Base-by-base conservation (phyloP, 1,140 invertebrate species). In the Wiebesia pumilae region DNA sequence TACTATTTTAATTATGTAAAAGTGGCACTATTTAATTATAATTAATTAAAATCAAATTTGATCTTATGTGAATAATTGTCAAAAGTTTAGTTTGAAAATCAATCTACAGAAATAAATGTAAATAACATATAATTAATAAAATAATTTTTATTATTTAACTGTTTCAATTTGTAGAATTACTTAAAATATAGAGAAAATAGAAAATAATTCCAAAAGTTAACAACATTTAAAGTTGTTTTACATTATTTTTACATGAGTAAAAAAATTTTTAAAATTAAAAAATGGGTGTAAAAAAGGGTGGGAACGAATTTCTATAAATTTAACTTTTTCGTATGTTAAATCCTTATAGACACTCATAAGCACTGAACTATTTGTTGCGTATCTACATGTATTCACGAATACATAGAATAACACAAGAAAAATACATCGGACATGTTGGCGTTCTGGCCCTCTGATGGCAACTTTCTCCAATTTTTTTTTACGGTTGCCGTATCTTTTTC, bases 381-480 rank as follows among this genome's bases (percentile, higher is more conserved):
- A 38, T 35, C 69, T 38, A 38, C 19, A 14, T 3, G 16, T 0
- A 3, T 24, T 47, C 4, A 27, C 38, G 33, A 10, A 33, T 1
- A 40, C 35, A 67, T 38, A 43, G 3, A 81, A 4, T 30, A 38
- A 2, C n/a, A 24, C 14, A 3, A 38, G 27, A 40, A 67, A 51
- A 30, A 54, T 35, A 71, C 21, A 82, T 82, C 65, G 40, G 71
- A 75, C 71, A 75, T 40, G 71, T 75, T 75, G 71, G 71, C 40
- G 43, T 43, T 38, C 43, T 77, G 82, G 71, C 82, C 71, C 71
- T 84, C 71, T 84, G 82, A 84, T 84, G 82, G 82, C 27, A 58
- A 73, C 73, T 62, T 77, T 84, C 73, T 84, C 82, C 27, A 71
- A 33, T 40, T 30, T 83, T 75, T 83, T 75, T n/a, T 67, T 2